Conservation (phyloP, 2,888 invertebrate species). For the Sycophila texana region DNA sequence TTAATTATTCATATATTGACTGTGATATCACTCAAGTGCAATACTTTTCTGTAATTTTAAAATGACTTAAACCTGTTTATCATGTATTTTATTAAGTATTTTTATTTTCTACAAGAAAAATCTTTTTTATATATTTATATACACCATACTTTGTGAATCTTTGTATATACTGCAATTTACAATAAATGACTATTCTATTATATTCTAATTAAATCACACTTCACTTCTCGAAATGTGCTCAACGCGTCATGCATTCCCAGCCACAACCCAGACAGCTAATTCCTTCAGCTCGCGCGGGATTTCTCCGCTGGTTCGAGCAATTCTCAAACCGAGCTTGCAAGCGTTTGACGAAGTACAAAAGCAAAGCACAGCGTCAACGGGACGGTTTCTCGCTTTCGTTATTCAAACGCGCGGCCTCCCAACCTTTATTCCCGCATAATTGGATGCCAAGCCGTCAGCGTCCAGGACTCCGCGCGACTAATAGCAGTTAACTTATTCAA, state of each 20-base stretch:
- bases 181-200: too few species aligned
- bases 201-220: too few species aligned
- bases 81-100: too few species aligned
- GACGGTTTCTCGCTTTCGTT: constrained; percentile 30
- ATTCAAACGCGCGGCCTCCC: constrained; percentile 6
- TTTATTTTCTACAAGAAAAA: too few species aligned
- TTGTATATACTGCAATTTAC: too few species aligned
- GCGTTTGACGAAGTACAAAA: neutral
- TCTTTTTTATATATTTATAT: too few species aligned
- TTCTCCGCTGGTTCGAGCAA: neutral
- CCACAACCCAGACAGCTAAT: neutral
- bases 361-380: constrained; percentile 5
- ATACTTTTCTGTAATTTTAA: too few species aligned
- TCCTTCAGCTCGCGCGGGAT: neutral
- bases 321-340: neutral
- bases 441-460: constrained; percentile 4
- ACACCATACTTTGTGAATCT: too few species aligned
- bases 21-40: too few species aligned
- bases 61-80: too few species aligned
- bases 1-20: too few species aligned
- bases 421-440: constrained; percentile 4
- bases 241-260: neutral
- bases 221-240: neutral
- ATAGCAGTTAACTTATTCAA: constrained; percentile 65
- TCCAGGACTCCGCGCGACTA: neutral